Conservation (phyloP, 2,113 vertebrate genomes). For the Monarcha castaneiventris region DNA sequence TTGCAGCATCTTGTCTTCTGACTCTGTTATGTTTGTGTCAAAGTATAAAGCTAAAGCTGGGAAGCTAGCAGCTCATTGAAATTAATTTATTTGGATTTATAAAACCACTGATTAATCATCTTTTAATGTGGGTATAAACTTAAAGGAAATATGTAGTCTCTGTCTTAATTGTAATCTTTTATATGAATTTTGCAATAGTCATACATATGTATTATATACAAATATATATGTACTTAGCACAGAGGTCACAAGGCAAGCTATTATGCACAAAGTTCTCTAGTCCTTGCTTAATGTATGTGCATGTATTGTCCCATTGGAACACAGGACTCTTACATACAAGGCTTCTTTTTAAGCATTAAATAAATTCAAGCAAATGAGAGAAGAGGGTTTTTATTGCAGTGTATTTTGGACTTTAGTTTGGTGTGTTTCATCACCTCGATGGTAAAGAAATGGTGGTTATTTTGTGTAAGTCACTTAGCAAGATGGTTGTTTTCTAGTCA, state of each 20-base stretch:
- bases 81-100: neutral
- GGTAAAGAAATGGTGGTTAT: neutral
- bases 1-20: neutral
- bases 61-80: neutral
- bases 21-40: neutral
- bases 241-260: neutral
- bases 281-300: constrained; percentile 1
- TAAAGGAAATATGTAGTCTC: neutral
- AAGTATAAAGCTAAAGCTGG: neutral
- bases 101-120: neutral
- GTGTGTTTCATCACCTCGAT: neutral
- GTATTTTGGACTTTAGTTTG: neutral
- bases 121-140: neutral
- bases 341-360: neutral
- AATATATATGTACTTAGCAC: neutral
- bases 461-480: neutral
- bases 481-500: neutral
- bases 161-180: neutral
- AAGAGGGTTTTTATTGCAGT: neutral
- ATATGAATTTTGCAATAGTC: neutral
- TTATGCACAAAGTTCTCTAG: neutral
- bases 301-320: neutral
- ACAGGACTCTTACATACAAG: neutral
- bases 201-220: neutral
- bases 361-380: neutral